Evolutionary conservation across 1,140 invertebrate species (phyloP), one percentile per base, ranked within the genome.

Genomic region (Sminthurinus signatus): DNA sequence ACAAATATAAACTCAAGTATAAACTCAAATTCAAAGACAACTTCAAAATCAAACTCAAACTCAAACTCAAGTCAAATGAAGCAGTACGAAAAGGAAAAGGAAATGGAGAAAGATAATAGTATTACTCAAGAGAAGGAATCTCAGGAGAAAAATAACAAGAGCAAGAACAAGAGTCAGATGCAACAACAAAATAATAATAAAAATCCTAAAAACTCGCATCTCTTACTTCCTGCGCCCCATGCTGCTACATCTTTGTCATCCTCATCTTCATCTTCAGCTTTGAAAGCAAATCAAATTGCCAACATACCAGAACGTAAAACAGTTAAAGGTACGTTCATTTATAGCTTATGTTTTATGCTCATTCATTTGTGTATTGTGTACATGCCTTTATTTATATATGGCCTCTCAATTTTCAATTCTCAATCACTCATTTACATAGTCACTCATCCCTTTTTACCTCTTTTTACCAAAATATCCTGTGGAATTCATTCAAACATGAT

Each of bases 261-360:
- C 21, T 23, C n/a, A n/a, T n/a, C n/a, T n/a, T n/a, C n/a, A n/a
- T n/a, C n/a, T n/a, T n/a, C n/a, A n/a, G n/a, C 25, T 28, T 52
- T 52, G 23, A 52, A 52, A 28, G 50, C 50, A 52, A 25, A 52
- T 52, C 50, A 25, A 52, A 52, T 52, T 27, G 50, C 19, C 27
- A 52, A 52, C 23, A 52, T 29, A 25, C 21, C 50, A 52, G 50
- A 52, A 52, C 50, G 50, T 14, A 52, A 23, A 52, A 52, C 50
- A 46, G 32, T 36, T 36, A 36, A 36, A 36, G 32, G 32, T 36
- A 36, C 32, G 32, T 36, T 15, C 15, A 36, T 15, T 15, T 36
- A 36, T 15, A 36, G n/a, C n/a, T n/a, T n/a, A n/a, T n/a, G n/a
- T n/a, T n/a, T n/a, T n/a, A n/a, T n/a, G n/a, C n/a, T n/a, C n/a